A percentile compares a stretch with the other conserved stretches of the same genome.
phyloP scores from a whole-genome alignment of 2,888 invertebrate species.

The Podotricha telesiphe region DNA sequence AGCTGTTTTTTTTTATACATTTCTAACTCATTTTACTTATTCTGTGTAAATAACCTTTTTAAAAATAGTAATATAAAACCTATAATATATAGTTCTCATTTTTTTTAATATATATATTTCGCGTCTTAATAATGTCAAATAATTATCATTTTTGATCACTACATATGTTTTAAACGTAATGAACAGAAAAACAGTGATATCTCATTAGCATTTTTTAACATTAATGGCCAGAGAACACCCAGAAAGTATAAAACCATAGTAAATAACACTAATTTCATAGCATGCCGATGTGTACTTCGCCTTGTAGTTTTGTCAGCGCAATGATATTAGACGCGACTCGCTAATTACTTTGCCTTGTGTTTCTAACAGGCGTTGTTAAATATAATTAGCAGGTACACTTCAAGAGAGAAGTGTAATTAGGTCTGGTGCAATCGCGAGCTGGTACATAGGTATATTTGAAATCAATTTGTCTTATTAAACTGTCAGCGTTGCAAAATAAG shows the following conservation, averaged over 20 bases:
- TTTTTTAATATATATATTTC: too few relatives aligned
- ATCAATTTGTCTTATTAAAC: constrained; percentile 4
- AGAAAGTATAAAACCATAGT: neutral
- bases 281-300: neutral
- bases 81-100: too few relatives aligned
- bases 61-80: too few relatives aligned
- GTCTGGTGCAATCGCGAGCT: constrained; percentile 26
- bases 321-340: constrained; percentile 27
- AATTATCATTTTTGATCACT: neutral
- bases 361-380: constrained; percentile 44
- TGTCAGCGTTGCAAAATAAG: neutral
- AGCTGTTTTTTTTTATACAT: too few relatives aligned
- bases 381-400: constrained; percentile 42
- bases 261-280: neutral
- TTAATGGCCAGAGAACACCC: neutral
- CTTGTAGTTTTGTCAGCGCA: constrained; percentile 18
- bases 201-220: neutral
- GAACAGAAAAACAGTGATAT: neutral
- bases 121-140: neutral
- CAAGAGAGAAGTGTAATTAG: constrained; percentile 32
- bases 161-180: neutral
- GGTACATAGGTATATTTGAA: neutral
- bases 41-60: too few relatives aligned
- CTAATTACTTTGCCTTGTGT: constrained; percentile 44
- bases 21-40: too few relatives aligned